These are phyloP conservation scores for Eutrigla gurnardus DNA, from an alignment of 2,797 vertebrate genomes.

Conservation along the genomic window DNA sequence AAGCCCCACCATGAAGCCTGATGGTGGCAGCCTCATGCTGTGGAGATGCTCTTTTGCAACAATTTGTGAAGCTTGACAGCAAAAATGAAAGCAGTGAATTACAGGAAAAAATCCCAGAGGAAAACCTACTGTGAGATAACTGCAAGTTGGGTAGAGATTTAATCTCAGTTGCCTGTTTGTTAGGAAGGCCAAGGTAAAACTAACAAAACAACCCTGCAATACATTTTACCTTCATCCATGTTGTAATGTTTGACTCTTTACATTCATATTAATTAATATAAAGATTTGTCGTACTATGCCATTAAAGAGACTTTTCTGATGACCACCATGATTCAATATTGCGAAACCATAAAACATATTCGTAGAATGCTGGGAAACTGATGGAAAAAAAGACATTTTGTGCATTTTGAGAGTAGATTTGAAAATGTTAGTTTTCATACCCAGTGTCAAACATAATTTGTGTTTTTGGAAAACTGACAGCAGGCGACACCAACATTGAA, in stretches of 20 bases:
- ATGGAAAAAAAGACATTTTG: not conserved
- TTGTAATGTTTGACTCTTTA: not conserved
- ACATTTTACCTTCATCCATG: not conserved
- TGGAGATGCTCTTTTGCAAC: too few species aligned
- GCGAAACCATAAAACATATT: not conserved
- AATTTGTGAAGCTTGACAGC: too few species aligned
- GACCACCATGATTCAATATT: not conserved
- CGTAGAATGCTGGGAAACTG: not conserved
- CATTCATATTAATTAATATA: not conserved
- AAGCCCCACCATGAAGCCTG: not conserved
- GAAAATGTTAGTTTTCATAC: conserved; percentile 21
- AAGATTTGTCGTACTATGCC: not conserved
- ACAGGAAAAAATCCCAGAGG: not conserved
- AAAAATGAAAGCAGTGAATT: not conserved
- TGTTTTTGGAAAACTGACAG: conserved; percentile 32
- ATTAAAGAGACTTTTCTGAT: not conserved
- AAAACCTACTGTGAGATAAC: not conserved
- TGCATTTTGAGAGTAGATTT: conserved; percentile 4
- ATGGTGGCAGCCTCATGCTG: too few species aligned
- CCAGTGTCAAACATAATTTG: conserved; percentile 24
- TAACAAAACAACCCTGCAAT: not conserved
- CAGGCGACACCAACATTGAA: conserved; percentile 14
- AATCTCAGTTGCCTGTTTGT: not conserved
- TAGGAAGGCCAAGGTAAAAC: not conserved
- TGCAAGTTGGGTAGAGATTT: not conserved